These are phyloP conservation scores for Zalophus californianus DNA, from an alignment of 2,797 vertebrate genomes.

Conservation along the genomic window DNA sequence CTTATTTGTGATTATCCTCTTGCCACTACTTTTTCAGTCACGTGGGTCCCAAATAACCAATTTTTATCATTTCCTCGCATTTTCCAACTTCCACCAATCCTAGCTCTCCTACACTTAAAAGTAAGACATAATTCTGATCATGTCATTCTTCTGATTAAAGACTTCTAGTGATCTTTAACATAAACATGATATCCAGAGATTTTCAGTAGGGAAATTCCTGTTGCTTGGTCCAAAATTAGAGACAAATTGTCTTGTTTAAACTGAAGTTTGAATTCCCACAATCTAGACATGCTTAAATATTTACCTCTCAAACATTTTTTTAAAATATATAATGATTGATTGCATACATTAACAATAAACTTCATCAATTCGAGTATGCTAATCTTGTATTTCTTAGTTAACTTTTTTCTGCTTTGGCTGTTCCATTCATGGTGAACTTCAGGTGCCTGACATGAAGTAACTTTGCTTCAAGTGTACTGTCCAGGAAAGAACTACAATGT, in stretches of 20 bases:
- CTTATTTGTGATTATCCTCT: slow-evolving; percentile 35
- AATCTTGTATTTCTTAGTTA: not conserved
- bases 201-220: slow-evolving; percentile 31
- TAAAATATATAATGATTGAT: not conserved
- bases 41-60: not conserved
- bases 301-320: not conserved
- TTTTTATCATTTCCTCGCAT: not conserved
- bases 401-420: not conserved
- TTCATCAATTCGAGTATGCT: not conserved
- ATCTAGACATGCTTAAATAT: slow-evolving; percentile 33
- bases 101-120: not conserved
- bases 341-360: not conserved
- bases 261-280: not conserved
- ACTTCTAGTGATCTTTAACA: not conserved
- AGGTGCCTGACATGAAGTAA: not conserved
- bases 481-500: not conserved
- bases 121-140: slow-evolving; percentile 31
- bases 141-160: slow-evolving; percentile 23
- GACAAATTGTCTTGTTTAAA: slow-evolving; percentile 21
- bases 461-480: not conserved
- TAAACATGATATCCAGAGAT: not conserved
- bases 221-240: slow-evolving; percentile 13
- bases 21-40: slow-evolving; percentile 19
- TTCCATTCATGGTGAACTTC: slow-evolving; percentile 31
- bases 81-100: not conserved